Percentiles rank a stretch among this genome's conserved stretches.
Evolutionary conservation across 2,113 vertebrate species (phyloP).

Genomic region (Muscicapa adusta): DNA sequence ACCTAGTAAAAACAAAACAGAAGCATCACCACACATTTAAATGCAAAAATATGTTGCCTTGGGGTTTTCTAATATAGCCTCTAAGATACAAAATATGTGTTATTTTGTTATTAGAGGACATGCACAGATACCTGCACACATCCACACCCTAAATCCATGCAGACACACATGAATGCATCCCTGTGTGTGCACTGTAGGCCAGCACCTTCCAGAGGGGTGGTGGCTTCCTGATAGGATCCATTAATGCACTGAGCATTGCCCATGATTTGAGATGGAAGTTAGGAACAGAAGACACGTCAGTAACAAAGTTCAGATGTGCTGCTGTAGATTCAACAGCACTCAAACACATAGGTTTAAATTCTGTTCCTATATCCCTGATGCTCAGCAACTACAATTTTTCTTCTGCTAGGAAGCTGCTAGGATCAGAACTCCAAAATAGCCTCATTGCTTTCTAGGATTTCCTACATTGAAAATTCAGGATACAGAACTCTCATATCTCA

Average conservation of each 20-base stretch:
- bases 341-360: not conserved
- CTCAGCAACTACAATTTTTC: not conserved
- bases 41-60: not conserved
- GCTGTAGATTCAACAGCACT: not conserved
- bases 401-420: not conserved
- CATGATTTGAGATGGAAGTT: not conserved
- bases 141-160: not conserved
- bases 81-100: accelerated
- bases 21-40: not conserved
- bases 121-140: accelerated
- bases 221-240: not conserved
- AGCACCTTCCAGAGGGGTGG: not conserved
- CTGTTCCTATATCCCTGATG: not conserved
- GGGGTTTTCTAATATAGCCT: not conserved
- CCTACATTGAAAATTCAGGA: not conserved
- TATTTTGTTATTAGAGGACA: not conserved
- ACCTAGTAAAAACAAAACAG: constrained; percentile 70
- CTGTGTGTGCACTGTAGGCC: not conserved
- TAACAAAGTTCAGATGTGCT: not conserved
- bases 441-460: not conserved
- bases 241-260: too few relatives aligned
- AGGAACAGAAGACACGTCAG: not conserved
- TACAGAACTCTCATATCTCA: not conserved
- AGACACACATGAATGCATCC: accelerated
- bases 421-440: not conserved